phyloP scores from a whole-genome alignment of 1,140 invertebrate species.

The Papilio dardanus region DNA sequence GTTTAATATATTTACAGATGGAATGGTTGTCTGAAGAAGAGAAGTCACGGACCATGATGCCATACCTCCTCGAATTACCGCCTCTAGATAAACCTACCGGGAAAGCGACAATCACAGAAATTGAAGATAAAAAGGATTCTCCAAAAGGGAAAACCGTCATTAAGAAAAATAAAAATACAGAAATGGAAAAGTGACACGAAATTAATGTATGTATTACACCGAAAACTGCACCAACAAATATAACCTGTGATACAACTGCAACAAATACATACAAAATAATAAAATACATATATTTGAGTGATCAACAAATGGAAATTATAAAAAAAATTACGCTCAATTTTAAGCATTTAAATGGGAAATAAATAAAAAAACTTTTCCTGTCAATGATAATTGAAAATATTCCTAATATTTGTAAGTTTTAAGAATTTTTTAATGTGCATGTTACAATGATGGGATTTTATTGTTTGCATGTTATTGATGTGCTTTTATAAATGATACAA shows the following conservation, averaged over 20 bases:
- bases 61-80: slow-evolving; percentile 68
- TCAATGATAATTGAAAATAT: neutral
- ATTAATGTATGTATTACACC: neutral
- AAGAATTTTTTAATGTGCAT: neutral
- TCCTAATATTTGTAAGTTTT: slow-evolving; percentile 9
- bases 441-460: neutral
- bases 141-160: slow-evolving; percentile 37
- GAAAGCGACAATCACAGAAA: slow-evolving; percentile 46
- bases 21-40: slow-evolving; percentile 73
- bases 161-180: slow-evolving; percentile 48
- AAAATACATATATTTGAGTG: slow-evolving; percentile 12
- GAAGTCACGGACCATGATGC: slow-evolving; percentile 72
- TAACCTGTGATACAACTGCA: neutral
- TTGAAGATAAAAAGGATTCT: slow-evolving; percentile 39
- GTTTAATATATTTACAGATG: slow-evolving; percentile 56
- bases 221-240: neutral
- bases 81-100: slow-evolving; percentile 51
- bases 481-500: neutral
- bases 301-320: slow-evolving; percentile 9
- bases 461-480: neutral
- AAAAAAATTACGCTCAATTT: slow-evolving; percentile 1
- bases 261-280: neutral
- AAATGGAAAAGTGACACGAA: slow-evolving; percentile 68
- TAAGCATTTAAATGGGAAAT: neutral
- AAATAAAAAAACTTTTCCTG: neutral